These are phyloP conservation scores for Chaenogobius annularis DNA, from an alignment of 2,113 vertebrate species.

Conservation along the genomic window DNA sequence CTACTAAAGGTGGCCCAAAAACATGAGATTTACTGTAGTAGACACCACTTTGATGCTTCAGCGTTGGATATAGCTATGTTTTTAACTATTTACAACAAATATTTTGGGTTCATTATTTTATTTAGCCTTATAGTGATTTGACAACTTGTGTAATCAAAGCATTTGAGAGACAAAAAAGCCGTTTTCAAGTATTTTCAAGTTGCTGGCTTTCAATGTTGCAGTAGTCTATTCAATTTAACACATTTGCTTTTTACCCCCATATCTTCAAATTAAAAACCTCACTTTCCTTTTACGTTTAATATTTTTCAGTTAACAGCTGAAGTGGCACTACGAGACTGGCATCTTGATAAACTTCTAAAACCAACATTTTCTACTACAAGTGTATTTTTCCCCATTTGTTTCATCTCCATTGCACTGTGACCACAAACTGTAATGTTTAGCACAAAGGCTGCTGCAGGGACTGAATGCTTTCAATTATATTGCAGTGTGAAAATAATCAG, in stretches of 20 bases:
- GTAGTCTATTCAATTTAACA: neutral
- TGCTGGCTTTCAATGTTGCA: neutral
- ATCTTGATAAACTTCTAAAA: neutral
- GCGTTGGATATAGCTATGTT: too few species aligned
- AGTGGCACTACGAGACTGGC: neutral
- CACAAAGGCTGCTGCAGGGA: slow-evolving; percentile 9
- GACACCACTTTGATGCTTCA: neutral
- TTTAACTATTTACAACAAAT: too few species aligned
- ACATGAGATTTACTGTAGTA: neutral
- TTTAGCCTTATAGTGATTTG: too few species aligned
- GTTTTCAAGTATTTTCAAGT: neutral
- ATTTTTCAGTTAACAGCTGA: neutral
- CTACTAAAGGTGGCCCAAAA: neutral
- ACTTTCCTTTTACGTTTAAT: neutral
- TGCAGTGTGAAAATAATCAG: slow-evolving; percentile 15
- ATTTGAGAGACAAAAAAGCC: neutral
- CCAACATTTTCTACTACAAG: neutral
- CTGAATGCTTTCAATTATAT: slow-evolving; percentile 21
- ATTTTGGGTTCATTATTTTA: too few species aligned
- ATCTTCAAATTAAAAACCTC: neutral
- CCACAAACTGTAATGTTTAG: slow-evolving; percentile 30
- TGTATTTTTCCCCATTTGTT: neutral
- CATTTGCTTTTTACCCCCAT: too few species aligned
- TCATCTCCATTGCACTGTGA: slow-evolving; percentile 3
- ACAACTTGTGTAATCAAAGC: too few species aligned